Base-by-base conservation (phyloP, 2,797 vertebrate genomes). In the Mus spretus region DNA sequence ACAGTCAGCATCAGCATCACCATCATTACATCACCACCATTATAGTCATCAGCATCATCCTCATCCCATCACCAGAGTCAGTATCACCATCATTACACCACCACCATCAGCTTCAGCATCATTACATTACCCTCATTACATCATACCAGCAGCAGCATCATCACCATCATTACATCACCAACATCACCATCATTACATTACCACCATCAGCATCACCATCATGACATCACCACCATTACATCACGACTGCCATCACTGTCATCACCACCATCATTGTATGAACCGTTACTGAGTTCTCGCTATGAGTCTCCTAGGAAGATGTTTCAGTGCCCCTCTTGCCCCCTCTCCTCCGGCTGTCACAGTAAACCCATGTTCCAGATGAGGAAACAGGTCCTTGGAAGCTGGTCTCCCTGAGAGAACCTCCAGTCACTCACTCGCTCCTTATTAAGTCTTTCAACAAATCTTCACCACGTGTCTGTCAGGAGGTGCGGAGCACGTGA, bases 261-360 rank as follows among this genome's bases (percentile, higher is more conserved):
- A 83, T 17, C 75, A 37, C 0, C 44, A 53, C 3, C 28, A 19
- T 9, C 44, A n/a, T 20, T 9, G 1, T 59, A 55, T 2, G 17
- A 22, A 65, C 11, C 28, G 50, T 9, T 4, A 34, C 19, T 1
- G 28, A 34, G 9, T 6, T 6, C 28, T 28, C 10, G 7, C 2
- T 4, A 0, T 11, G 1, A 20, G 3, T 47, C 40, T 2, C 61
- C 13, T 14, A 53, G 17, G 20, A 17, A 2, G 2, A 17, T 10
- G 26, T 47, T 9, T 6, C 3, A 28, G 24, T 0, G 1, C 13
- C 70, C 37, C 3, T 1, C 28, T 9, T 31, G 65, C 2, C 0
- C 15, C 0, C 12, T 24, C 57, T 84, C 55, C 13, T 15, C 70
- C 20, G 1, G 40, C 34, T 61, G 63, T 26, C 6, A 11, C 2